Evolutionary conservation across 2,888 invertebrate genomes (phyloP), one percentile per base, ranked within the genome.

Genomic region (Parnassius apollo): DNA sequence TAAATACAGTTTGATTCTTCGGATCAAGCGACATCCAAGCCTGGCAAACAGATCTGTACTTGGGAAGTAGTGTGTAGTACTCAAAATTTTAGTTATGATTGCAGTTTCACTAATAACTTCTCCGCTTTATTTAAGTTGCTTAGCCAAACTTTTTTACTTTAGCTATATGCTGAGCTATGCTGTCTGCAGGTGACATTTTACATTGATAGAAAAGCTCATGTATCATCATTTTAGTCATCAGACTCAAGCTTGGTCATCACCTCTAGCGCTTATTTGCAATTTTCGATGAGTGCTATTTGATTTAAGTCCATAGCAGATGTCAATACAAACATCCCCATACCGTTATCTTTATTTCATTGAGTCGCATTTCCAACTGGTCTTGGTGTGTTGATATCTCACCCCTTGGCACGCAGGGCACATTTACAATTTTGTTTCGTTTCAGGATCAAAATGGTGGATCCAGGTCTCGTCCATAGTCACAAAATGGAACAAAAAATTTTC

Each of bases 321-420:
- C n/a, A 66, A 9, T 10, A 70, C 66, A 18, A 68, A 69, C 65
- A 68, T 69, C 9, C 66, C 68, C 68, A 71, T 65, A 13, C 67
- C 70, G 48, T 71, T 64, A 65, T 66, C 60, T 60, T 66, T 67
- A n/a, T 57, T 12, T 67, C 67, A 68, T 9, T 66, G 59, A 42
- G 52, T 54, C 2, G 11, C 52, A 44, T 42, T 45, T 53, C 13
- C 57, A 1, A 4, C 11, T 0, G 67, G 60, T 66, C 25, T 66
- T 57, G 18, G n/a, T 46, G 9, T 48, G 2, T 59, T 52, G 51
- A 69, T 67, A 22, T 68, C 59, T 1, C 67, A 60, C 7, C 66
- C 65, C 48, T 68, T 69, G 42, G 67, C 67, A 51, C 64, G 25
- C 13, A 69, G 52, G 2, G 69, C 68, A 57, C 69, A 68, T 54